phyloP scores from a whole-genome alignment of 2,113 vertebrate genomes.

The Elaphurus davidianus region DNA sequence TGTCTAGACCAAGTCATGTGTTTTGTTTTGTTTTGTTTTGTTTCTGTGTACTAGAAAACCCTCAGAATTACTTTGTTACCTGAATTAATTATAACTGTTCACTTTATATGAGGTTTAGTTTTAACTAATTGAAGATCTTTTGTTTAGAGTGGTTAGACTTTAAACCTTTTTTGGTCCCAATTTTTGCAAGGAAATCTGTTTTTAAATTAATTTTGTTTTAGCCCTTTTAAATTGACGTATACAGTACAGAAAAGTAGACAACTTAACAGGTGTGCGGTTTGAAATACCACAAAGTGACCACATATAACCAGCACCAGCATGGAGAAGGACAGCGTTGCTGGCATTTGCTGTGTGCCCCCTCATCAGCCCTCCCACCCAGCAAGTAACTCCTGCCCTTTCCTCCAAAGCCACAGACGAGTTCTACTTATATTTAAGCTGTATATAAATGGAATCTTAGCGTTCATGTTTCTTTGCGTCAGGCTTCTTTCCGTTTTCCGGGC shows the following conservation, averaged over 20 bases:
- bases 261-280: neutral
- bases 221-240: neutral
- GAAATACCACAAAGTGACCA: neutral
- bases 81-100: neutral
- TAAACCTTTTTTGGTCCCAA: neutral
- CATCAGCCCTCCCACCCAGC: neutral
- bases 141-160: neutral
- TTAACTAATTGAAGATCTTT: neutral
- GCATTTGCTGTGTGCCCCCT: neutral
- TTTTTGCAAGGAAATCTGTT: constrained; percentile 36
- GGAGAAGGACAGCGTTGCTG: neutral
- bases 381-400: neutral
- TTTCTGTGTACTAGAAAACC: neutral
- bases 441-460: neutral
- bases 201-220: neutral
- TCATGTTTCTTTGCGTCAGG: neutral
- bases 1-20: neutral
- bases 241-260: neutral
- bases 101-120: neutral
- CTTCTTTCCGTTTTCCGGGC: neutral
- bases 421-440: neutral
- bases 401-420: neutral
- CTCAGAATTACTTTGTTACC: neutral
- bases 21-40: neutral
- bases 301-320: neutral